Percentiles rank a stretch among this genome's conserved stretches.
Evolutionary conservation across 2,888 invertebrate genomes (phyloP).

Genomic region (Timema cristinae): DNA sequence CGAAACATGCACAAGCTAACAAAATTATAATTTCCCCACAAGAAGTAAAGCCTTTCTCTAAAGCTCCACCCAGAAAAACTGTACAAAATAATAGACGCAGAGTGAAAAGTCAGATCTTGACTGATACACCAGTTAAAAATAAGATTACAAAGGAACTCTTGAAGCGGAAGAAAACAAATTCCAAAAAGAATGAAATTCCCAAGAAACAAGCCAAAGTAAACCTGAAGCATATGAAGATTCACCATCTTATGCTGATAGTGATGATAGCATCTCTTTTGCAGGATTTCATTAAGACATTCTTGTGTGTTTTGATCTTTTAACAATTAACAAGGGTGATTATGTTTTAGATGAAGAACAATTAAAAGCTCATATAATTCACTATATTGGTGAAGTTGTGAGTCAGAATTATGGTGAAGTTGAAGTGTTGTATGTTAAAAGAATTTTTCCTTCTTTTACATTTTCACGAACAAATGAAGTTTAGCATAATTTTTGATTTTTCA

Average conservation of each 20-base stretch:
- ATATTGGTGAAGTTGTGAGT: background rate
- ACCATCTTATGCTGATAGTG: background rate
- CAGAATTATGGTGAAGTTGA: background rate
- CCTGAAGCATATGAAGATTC: background rate
- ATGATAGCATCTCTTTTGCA: slow-evolving; percentile 1
- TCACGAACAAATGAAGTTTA: background rate
- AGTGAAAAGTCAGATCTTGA: background rate
- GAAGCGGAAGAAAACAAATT: background rate
- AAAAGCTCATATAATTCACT: background rate
- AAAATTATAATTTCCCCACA: background rate
- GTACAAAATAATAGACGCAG: background rate
- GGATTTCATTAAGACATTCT: background rate
- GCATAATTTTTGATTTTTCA: too few species aligned
- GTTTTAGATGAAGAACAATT: background rate
- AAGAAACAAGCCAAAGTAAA: background rate
- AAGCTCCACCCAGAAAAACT: background rate
- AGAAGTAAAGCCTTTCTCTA: background rate
- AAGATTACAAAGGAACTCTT: slow-evolving; percentile 1
- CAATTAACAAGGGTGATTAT: background rate
- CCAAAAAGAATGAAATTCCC: background rate
- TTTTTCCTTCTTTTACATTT: background rate
- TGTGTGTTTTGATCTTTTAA: background rate
- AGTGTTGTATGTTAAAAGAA: background rate
- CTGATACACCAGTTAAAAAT: background rate
- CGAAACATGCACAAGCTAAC: background rate